These are phyloP conservation scores for Aegithalos caudatus DNA, from an alignment of 2,113 vertebrate species.

Conservation along the genomic window DNA sequence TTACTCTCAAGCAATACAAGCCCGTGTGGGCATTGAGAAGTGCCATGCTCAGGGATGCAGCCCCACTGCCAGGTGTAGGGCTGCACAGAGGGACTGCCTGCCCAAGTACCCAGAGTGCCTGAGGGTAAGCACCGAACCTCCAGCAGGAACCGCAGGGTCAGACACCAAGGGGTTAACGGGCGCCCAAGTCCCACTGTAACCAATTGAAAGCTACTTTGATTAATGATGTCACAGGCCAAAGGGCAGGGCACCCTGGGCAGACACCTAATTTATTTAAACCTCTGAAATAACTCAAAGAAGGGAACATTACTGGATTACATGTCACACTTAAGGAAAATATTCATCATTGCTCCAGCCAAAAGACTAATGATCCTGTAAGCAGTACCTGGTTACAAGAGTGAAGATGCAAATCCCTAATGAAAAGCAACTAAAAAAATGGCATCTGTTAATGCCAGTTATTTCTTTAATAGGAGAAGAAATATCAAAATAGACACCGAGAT, in stretches of 20 bases:
- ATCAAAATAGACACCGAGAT: not conserved
- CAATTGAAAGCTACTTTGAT: constrained; percentile 86
- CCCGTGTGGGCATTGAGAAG: rapidly evolving
- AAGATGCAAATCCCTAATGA: constrained; percentile 46
- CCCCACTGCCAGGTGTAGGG: not conserved
- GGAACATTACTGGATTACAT: constrained; percentile 75
- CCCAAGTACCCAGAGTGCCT: not conserved
- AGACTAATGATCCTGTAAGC: constrained; percentile 12
- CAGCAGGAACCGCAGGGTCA: not conserved
- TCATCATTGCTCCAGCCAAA: constrained; percentile 73
- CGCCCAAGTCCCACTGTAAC: constrained; percentile 69
- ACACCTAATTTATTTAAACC: constrained; percentile 97
- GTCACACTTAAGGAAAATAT: constrained; percentile 82
- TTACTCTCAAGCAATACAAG: not conserved
- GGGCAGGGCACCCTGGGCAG: constrained; percentile 88
- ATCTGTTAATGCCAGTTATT: not conserved
- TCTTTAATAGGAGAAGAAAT: not conserved
- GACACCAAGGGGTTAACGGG: constrained; percentile 62
- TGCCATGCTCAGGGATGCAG: not conserved
- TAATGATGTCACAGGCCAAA: constrained; percentile 89
- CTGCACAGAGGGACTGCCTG: not conserved
- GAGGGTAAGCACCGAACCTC: not conserved
- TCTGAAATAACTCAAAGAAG: constrained; percentile 83
- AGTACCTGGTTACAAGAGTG: not conserved
- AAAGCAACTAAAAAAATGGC: constrained; percentile 5